phyloP scores from a whole-genome alignment of 2,113 vertebrate genomes.

The Eurystomus gularis region DNA sequence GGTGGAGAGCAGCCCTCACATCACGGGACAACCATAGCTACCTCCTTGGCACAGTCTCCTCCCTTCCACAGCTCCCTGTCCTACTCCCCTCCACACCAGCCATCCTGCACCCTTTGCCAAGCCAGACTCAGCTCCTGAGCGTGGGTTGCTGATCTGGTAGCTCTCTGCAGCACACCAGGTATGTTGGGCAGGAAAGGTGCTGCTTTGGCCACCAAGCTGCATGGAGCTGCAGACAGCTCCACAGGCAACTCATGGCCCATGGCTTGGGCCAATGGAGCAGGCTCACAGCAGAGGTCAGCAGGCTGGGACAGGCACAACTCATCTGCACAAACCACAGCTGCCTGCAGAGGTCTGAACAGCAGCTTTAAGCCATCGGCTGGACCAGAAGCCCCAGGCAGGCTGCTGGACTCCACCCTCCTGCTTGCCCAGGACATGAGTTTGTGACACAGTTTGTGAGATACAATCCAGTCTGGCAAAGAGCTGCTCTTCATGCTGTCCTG shows the following conservation, averaged over 20 bases:
- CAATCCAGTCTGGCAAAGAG: not conserved
- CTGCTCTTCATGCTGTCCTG: not conserved
- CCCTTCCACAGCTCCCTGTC: not conserved
- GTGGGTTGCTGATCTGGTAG: not conserved
- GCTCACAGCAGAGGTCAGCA: not conserved
- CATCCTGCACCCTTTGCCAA: not conserved
- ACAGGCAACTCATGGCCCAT: not conserved
- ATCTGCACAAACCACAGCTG: not conserved
- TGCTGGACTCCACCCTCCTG: not conserved
- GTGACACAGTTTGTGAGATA: not conserved
- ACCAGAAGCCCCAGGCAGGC: not conserved
- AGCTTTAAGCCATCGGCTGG: not conserved
- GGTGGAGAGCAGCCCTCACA: not conserved
- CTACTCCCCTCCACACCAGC: fast-evolving
- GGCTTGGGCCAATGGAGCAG: not conserved
- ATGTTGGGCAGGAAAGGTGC: not conserved
- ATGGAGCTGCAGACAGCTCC: not conserved
- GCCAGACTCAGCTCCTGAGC: not conserved
- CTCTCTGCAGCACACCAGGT: not conserved
- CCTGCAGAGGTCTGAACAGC: not conserved
- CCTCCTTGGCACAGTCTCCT: not conserved
- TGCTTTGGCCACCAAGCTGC: fast-evolving
- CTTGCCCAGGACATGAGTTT: not conserved
- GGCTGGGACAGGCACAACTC: not conserved
- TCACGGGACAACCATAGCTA: not conserved